Evolutionary conservation across 2,888 invertebrate species (phyloP).

Genomic region (Ophioninae sp.): DNA sequence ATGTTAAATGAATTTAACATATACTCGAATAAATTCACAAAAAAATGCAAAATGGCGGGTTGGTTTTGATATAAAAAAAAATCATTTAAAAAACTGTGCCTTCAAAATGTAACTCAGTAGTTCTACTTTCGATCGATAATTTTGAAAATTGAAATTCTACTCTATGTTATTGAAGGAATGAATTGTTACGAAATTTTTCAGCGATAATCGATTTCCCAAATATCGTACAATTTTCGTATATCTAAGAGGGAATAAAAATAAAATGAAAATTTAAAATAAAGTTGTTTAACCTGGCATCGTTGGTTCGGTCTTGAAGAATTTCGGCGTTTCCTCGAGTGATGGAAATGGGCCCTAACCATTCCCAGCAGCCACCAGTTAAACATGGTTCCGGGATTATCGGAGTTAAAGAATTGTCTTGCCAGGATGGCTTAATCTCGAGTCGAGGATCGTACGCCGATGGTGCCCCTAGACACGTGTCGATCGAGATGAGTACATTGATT

Average conservation of each 20-base stretch:
- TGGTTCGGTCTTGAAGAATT: conserved; percentile 54
- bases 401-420: conserved; percentile 56
- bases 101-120: no score
- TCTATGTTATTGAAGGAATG: no score
- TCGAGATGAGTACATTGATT: conserved; percentile 38
- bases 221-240: background rate
- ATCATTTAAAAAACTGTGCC: no score
- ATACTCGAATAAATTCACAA: no score
- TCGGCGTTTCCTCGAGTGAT: conserved; percentile 50
- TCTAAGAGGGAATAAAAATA: background rate
- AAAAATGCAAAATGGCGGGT: no score
- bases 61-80: no score
- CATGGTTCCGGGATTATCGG: conserved; percentile 68
- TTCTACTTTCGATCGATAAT: no score
- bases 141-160: no score
- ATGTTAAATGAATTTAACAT: no score
- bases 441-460: conserved; percentile 52
- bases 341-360: conserved; percentile 66
- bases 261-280: background rate
- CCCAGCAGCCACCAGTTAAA: conserved; percentile 70
- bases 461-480: conserved; percentile 31
- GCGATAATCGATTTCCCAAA: no score
- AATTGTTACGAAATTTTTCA: no score
- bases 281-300: conserved; percentile 39
- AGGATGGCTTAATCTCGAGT: conserved; percentile 54